Base-by-base conservation (phyloP, 2,888 invertebrate genomes). In the Lepas anatifera region DNA sequence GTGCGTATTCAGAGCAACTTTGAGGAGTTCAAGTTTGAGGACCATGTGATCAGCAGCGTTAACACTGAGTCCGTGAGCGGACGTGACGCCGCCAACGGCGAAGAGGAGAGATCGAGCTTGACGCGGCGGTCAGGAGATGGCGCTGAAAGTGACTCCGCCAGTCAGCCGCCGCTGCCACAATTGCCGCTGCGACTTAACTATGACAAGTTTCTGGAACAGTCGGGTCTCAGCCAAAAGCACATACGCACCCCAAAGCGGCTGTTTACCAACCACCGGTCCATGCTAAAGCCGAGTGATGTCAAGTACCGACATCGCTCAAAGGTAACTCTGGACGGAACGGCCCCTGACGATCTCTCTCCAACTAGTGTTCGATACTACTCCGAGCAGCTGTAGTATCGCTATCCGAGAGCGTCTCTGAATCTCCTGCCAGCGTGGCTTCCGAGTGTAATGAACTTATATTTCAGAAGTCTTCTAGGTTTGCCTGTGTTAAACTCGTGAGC, bases 141-240 rank as follows among this genome's bases (percentile, higher is more conserved):
- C 50, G 29, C 39, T 27, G 63, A 41, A 32, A 11, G 37, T 4
- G 35, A 35, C 32, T 22, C 58, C 6, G 22, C 58, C 13, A 22
- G n/a, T 13, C 32, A 16, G 2, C 58, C 22, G 13, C 22, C 52
- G 13, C 35, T 41, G 39, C 37, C 18, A 11, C 41, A n/a, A n/a
- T n/a, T n/a, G 13, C 22, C 52, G 13, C 35, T 41, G 39, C 37
- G 18, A 11, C 41, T 25, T n/a, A 27, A 63, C 29, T 90, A 89
- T 76, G 89, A 90, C 79, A 86, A 87, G 78, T 90, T 90, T 78
- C 81, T 90, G 68, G 90, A 90, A 79, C 86, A 87, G 29, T 89
- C 89, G 69, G 90, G 90, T 70, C 84, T 90, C 72, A 89, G 89
- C 80, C 88, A 89, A 74, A 90, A 90, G 80, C 88, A 89, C 64